Evolutionary conservation across 2,113 vertebrate genomes (phyloP), one percentile per base, ranked within the genome.

Genomic region (Anolis carolinensis): DNA sequence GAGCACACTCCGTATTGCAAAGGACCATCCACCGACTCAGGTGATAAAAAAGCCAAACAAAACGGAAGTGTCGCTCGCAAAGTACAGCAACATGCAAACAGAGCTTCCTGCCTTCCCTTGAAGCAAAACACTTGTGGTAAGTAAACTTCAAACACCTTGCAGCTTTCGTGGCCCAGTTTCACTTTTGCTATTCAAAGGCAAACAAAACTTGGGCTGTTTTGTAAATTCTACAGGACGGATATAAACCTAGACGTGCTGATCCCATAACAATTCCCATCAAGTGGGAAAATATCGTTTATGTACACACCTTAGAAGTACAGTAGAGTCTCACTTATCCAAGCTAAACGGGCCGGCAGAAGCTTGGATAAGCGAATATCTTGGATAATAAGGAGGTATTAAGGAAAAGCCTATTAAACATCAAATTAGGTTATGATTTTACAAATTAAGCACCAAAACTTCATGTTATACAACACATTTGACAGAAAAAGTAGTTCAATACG

Each of bases 51-150:
- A 85, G 73, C 65, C 18, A 73, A n/a, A 2, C 55, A 0, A 59
- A 87, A 3, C 84, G 34, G 92, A 92, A 93, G 93, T 16, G 36
- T 36, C 9, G 68, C 8, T 0, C 82, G 52, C 0, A 0, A 48
- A 30, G 44, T 71, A 77, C 84, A 90, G 30, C 74, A 86, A 71
- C 76, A 73, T 23, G 48, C 0, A 2, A 52, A 55, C 44, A 74
- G 13, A 18, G 25, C 65, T 90, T 85, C 87, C 89, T 83, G 86
- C 75, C 6, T 82, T 88, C 77, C 81, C 20, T 75, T 72, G 79
- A 82, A 72, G 1, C 86, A 79, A 67, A 84, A 59, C 0, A 0
- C 30, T 84, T 94, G 92, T 87, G 92, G 91, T 90, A 21, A 55
- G 10, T 25, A 27, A 75, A 75, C 79, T 27, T 44, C 25, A 0